phyloP scores from a whole-genome alignment of 2,113 vertebrate genomes.

The Dasyornis broadbenti region DNA sequence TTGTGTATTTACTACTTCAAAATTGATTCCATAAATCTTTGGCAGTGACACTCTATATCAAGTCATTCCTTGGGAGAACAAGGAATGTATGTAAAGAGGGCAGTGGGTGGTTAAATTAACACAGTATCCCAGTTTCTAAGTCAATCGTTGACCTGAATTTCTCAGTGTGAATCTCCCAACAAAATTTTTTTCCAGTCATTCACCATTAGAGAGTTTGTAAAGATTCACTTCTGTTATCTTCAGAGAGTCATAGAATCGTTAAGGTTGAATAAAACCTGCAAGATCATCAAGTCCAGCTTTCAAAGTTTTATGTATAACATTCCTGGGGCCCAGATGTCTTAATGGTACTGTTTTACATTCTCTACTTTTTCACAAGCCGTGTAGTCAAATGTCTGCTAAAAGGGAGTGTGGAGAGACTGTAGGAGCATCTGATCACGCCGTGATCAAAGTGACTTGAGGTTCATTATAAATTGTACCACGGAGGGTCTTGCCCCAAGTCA shows the following conservation, averaged over 20 bases:
- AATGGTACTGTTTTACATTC: not conserved
- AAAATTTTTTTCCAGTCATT: not conserved
- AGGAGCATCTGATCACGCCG: not conserved
- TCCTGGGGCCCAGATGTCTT: not conserved
- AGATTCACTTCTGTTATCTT: not conserved
- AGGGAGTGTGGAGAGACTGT: not conserved
- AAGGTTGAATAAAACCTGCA: not conserved
- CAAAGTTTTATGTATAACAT: not conserved
- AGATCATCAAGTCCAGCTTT: not conserved
- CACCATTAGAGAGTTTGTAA: not conserved
- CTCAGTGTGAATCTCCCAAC: not conserved
- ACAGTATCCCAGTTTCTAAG: not conserved
- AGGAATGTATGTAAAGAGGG: not conserved
- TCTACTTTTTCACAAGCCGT: not conserved
- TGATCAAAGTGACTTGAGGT: not conserved
- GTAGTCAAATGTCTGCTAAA: not conserved
- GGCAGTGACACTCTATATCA: not conserved
- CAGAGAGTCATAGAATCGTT: not conserved
- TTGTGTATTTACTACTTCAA: not conserved
- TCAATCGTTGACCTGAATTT: not conserved
- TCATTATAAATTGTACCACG: not conserved
- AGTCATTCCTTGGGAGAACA: accelerated
- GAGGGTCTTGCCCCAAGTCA: conserved; percentile 1
- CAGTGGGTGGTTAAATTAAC: not conserved
- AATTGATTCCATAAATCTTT: not conserved